Base-by-base conservation (phyloP, 2,113 vertebrate species). In the Clupea harengus region DNA sequence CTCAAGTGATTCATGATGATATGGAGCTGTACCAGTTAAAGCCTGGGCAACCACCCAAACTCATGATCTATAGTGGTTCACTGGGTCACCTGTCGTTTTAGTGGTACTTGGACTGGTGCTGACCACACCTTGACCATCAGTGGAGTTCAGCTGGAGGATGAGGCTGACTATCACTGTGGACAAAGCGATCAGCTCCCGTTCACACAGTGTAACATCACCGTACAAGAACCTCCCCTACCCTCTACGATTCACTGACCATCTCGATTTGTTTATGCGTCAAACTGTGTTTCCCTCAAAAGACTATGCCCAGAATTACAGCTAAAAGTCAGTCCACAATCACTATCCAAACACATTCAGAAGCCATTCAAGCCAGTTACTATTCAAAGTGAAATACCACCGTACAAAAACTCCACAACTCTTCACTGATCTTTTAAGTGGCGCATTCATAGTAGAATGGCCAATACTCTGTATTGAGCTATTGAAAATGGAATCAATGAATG, bases 181-280 rank as follows among this genome's bases (percentile, higher is more conserved):
- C 84, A 85, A 4, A 85, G 84, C 81, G 75, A 85, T n/a, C 18
- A 32, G 3, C 0, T 9, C 49, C 57, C 84, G 28, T 0, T 85
- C 84, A 85, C 84, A 80, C 84, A 85, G 84, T 85, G 57, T n/a
- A 64, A 64, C n/a, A 64, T n/a, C 18, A 22, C 57, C 57, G 57
- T 64, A 64, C 57, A 64, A 64, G n/a, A 64, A 64, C 57, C 57
- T 64, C 57, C 17, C 13, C 11, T 13, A 13, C 11, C 7, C 17
- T 1, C 39, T 54, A 83, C 49, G 44, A 10, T 44, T 20, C 50
- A 54, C 28, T 39, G 20, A 54, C 32, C 20, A 1, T 22, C 45
- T 84, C 64, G 25, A 57, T 17, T 45, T 20, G 46, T 45, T 45
- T 44, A 57, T n/a, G n/a, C n/a, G n/a, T n/a, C n/a, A n/a, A n/a